phyloP scores from a whole-genome alignment of 2,888 invertebrate species.

The Halictus ligatus region DNA sequence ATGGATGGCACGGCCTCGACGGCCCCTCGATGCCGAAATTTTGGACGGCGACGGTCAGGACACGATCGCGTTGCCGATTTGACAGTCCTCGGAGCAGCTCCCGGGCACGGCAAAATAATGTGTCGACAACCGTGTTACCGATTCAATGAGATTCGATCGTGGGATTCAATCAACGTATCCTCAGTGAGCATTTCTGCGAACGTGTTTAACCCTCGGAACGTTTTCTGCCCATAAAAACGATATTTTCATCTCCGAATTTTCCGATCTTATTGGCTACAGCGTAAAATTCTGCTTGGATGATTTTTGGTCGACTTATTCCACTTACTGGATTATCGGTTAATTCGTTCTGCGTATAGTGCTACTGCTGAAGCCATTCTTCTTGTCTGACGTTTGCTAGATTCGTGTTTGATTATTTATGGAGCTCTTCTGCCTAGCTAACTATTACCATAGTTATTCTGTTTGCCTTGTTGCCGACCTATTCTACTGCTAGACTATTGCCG shows the following conservation, averaged over 20 bases:
- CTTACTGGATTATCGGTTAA: not conserved
- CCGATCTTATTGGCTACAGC: not conserved
- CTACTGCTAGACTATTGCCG: too few relatives aligned
- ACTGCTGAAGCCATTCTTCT: not conserved
- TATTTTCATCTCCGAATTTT: not conserved
- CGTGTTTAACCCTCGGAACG: not conserved
- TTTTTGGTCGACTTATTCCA: not conserved
- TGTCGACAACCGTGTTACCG: constrained; percentile 31
- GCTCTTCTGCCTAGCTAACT: too few relatives aligned
- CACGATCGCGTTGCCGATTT: constrained; percentile 33
- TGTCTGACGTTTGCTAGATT: too few relatives aligned
- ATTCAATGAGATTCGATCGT: constrained; percentile 16
- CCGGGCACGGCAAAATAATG: constrained; percentile 20
- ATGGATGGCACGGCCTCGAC: constrained; percentile 55
- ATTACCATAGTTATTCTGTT: too few relatives aligned
- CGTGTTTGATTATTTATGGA: not conserved
- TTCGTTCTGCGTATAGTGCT: not conserved
- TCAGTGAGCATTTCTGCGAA: not conserved
- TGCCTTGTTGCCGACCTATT: too few relatives aligned
- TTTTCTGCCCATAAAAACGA: not conserved
- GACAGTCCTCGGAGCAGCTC: constrained; percentile 16
- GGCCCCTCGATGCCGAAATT: constrained; percentile 51
- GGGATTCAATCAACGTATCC: not conserved
- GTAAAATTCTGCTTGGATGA: not conserved
- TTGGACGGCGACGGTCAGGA: constrained; percentile 21